These are phyloP conservation scores for Takifugu flavidus DNA, from an alignment of 2,113 vertebrate genomes.

Conservation along the genomic window DNA sequence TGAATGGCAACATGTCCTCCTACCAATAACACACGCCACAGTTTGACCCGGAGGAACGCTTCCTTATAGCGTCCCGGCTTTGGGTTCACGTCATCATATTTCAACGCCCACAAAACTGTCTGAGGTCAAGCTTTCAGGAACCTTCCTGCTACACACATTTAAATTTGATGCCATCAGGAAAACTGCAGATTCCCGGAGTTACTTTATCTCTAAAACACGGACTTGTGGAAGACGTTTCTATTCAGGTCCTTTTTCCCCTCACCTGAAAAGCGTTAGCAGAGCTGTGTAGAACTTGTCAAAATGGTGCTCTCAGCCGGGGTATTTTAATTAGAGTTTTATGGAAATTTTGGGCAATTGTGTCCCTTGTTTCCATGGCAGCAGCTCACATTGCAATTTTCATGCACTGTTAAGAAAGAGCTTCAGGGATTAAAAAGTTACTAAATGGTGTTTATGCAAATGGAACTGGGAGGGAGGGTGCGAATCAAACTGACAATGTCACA, in stretches of 20 bases:
- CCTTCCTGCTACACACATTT: too few species aligned
- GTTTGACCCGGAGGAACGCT: too few species aligned
- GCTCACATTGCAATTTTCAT: constrained; percentile 50
- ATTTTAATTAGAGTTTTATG: constrained; percentile 65
- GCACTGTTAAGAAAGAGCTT: constrained; percentile 51
- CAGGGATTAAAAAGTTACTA: constrained; percentile 46
- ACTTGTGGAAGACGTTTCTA: constrained; percentile 21
- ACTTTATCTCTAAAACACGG: not conserved
- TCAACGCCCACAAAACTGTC: too few species aligned
- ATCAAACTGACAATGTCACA: not conserved
- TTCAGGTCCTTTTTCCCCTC: constrained; percentile 17
- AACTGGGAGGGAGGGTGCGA: constrained; percentile 13
- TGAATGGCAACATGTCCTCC: too few species aligned
- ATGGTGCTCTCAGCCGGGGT: constrained; percentile 38
- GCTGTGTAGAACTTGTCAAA: constrained; percentile 50
- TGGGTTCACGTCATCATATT: too few species aligned
- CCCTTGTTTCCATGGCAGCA: constrained; percentile 51
- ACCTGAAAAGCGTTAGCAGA: constrained; percentile 43
- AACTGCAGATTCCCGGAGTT: too few species aligned
- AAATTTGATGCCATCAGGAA: too few species aligned
- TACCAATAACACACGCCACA: too few species aligned
- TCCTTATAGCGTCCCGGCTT: too few species aligned
- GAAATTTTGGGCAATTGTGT: constrained; percentile 63
- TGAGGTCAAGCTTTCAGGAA: too few species aligned
- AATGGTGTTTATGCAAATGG: constrained; percentile 62